Evolutionary conservation across 92 coral and sea anemone species (phyloP), one percentile per base, ranked within the genome.

Genomic region (Epizoanthus stellaris): DNA sequence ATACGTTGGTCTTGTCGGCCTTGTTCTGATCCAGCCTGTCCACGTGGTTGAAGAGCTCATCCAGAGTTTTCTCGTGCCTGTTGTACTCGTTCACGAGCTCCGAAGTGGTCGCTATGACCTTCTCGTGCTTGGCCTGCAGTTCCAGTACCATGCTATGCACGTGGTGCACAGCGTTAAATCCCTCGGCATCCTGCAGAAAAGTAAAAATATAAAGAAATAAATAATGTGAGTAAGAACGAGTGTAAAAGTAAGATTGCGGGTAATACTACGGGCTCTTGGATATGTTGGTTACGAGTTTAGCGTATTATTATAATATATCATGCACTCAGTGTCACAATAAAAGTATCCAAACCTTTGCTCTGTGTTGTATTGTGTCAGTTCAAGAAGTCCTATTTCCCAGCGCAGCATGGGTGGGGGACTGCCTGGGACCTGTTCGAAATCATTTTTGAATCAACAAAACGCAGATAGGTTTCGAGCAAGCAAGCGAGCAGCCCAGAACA

Each of bases 101-200:
- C 36, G 95, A 77, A 6, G 94, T 89, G 67, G 98, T 95, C 45
- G 94, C 79, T 81, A 80, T 75, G 25, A 94, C 58, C 85, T 95
- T 95, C 65, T 95, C 95, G 75, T 95, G 96, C 61, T 95, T 95
- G 7, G 90, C 82, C 82, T 95, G 98, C 57, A 95, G 89, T 64
- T 95, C 98, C 21, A 94, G 91, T 4, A 95, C 98, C 94, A 94
- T 89, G 77, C 98, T 92, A 47, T 95, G 98, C 19, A 95, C 98
- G 61, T 94, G 98, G 81, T 95, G 98, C 16, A 95, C 93, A 0
- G 98, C 98, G 85, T 95, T 95, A 87, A 95, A 95, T 21, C 98
- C 94, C 64, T 95, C 98, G 6, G 98, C 98, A 38, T 94, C 98
- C 98, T 95, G 85, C 54, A 38, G 36, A 56, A 57, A 39, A 30